Base-by-base conservation (phyloP, 2,113 vertebrate genomes). In the Oreocharis arfaki region DNA sequence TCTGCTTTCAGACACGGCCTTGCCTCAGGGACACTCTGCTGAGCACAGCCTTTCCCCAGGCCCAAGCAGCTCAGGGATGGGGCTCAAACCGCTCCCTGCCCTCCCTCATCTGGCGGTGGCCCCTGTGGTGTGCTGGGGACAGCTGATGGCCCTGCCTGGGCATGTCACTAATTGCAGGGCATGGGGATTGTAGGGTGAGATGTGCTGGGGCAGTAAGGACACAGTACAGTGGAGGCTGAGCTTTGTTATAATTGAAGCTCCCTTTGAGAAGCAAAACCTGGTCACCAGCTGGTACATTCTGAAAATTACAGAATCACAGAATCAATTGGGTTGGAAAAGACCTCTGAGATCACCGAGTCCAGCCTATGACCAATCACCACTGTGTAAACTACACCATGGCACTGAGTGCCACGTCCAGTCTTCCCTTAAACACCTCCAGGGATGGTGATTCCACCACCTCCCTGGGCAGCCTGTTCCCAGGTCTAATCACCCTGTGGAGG, bases 151-250 rank as follows among this genome's bases (percentile, higher is more conserved):
- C 41, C 33, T 80, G 41, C 30, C 61, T 37, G 30, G 35, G 3
- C 1, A 1, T 1, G 3, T 32, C 52, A 41, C 52, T 42, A 4
- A 27, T 13, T 14, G 41, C 27, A 56, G 61, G 30, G 32, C 35
- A 46, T 22, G 70, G 41, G 42, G 24, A 20, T 3, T 1, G 10
- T 4, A 33, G 74, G 21, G 60, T 37, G 20, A 7, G 5, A 9
- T 0, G 0, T 42, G 33, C 42, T 70, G 8, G 8, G 27, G 33
- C 33, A 71, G n/a, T 12, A 16, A 70, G n/a, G 60, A 22, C 41
- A 78, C 13, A 14, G 30, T 17, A 11, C 41, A 39, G 59, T 3
- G 7, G n/a, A 41, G 46, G 59, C 49, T 71, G 41, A 73, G 52
- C 27, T 89, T 42, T 65, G 32, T 17, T 53, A 4, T 37, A 53